Percentiles rank a stretch among this genome's conserved stretches.
These are phyloP conservation scores for Mantis religiosa DNA, from an alignment of 2,888 invertebrate genomes.

Conservation along the genomic window DNA sequence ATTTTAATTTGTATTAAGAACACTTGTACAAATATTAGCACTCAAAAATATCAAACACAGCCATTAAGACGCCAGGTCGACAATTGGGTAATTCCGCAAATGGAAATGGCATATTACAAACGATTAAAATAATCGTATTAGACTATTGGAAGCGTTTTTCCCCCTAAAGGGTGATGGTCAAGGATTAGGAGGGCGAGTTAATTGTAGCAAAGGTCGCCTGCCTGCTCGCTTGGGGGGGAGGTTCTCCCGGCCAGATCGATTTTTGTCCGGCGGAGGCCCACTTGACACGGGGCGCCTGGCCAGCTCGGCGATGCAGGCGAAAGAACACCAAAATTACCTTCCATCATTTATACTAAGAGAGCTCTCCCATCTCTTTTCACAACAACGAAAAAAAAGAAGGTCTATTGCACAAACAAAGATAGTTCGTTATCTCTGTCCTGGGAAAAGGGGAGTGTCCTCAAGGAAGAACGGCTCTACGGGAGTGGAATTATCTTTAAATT, in stretches of 20 bases:
- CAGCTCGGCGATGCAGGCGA: not conserved
- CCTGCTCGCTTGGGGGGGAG: too few species aligned
- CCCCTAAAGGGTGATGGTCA: not conserved
- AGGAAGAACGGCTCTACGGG: too few species aligned
- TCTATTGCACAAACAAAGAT: not conserved
- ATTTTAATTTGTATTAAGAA: too few species aligned
- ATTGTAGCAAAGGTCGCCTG: not conserved
- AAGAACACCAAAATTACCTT: conserved; percentile 1
- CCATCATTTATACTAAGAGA: not conserved
- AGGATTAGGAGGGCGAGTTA: not conserved
- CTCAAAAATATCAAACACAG: too few species aligned
- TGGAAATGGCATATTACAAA: too few species aligned
- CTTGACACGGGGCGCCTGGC: not conserved
- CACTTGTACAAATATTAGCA: too few species aligned
- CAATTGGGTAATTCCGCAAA: too few species aligned
- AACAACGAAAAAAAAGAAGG: not conserved
- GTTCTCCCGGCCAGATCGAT: not conserved
- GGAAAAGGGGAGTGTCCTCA: too few species aligned
- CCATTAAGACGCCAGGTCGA: too few species aligned
- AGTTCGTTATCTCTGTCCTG: not conserved
- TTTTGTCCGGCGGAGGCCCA: not conserved
- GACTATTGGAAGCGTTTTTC: not conserved
- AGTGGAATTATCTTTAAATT: not conserved
- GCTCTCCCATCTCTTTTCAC: not conserved
- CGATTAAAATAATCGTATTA: too few species aligned